Percentiles rank a stretch among this genome's conserved stretches.
These are phyloP conservation scores for Elysia chlorotica DNA, from an alignment of 1,140 invertebrate species.

Conservation along the genomic window DNA sequence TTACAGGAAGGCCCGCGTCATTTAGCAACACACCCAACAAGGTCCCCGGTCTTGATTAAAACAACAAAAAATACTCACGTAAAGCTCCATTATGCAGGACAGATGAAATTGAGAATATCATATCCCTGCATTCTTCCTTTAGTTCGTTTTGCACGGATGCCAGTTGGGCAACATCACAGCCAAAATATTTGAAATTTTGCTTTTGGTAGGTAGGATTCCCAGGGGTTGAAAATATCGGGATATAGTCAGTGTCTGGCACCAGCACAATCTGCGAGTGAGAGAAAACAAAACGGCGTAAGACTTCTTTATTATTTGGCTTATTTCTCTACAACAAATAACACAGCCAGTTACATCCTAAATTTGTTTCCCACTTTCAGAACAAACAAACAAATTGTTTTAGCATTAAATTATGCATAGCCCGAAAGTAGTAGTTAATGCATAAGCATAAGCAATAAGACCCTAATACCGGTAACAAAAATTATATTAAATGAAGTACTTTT, in stretches of 20 bases:
- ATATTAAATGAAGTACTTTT: too few relatives aligned
- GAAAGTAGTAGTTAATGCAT: too few relatives aligned
- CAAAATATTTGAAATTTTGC: constrained; percentile 79
- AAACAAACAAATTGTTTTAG: too few relatives aligned
- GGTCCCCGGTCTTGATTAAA: neutral
- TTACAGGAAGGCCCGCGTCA: neutral
- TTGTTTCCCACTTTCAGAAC: too few relatives aligned
- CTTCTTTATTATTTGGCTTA: too few relatives aligned
- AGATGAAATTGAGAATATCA: constrained; percentile 58
- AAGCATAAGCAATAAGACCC: too few relatives aligned
- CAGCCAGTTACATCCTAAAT: too few relatives aligned
- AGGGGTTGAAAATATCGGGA: constrained; percentile 79
- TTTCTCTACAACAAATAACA: too few relatives aligned
- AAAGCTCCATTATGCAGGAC: constrained; percentile 53
- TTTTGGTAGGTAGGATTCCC: constrained; percentile 47
- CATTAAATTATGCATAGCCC: too few relatives aligned
- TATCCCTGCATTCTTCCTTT: constrained; percentile 52
- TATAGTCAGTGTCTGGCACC: constrained; percentile 77
- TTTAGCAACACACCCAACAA: neutral
- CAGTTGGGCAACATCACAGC: constrained; percentile 67
- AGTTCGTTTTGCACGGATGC: constrained; percentile 46
- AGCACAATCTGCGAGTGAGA: constrained; percentile 73
- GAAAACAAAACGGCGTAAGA: too few relatives aligned
- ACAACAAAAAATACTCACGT: constrained; percentile 36
- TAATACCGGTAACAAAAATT: too few relatives aligned